Evolutionary conservation across 2,113 vertebrate genomes (phyloP).

Genomic region (Thinocorus orbignyianus): DNA sequence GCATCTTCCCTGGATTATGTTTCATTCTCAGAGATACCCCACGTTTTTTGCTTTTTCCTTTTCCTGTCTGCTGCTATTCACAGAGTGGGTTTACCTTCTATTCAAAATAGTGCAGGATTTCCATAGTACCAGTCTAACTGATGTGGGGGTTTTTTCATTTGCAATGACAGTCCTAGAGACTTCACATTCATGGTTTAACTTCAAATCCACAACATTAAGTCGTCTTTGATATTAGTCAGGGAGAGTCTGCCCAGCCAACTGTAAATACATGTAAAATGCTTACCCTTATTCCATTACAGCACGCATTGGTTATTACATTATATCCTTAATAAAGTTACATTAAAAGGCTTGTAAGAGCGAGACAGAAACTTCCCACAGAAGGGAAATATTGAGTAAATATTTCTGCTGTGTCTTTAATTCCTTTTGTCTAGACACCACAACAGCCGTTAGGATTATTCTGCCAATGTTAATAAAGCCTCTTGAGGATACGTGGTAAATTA

Average conservation of each 20-base stretch:
- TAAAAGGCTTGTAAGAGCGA: conserved; percentile 9
- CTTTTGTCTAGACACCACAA: conserved; percentile 64
- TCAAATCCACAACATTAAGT: neutral
- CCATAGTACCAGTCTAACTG: neutral
- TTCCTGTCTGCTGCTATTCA: neutral
- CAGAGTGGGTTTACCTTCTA: neutral
- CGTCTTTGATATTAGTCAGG: neutral
- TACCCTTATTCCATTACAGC: conserved; percentile 28
- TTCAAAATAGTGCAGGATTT: neutral
- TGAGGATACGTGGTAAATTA: neutral
- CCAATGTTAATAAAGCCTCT: neutral
- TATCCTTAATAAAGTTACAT: conserved; percentile 13
- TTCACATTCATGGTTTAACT: neutral
- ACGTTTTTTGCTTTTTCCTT: neutral
- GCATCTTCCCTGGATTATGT: neutral
- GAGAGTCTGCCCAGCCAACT: neutral
- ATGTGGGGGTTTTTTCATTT: neutral
- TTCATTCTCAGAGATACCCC: neutral
- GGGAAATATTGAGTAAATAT: conserved; percentile 43
- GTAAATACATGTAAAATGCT: conserved; percentile 18
- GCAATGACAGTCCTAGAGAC: neutral
- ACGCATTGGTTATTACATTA: neutral
- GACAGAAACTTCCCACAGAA: conserved; percentile 31
- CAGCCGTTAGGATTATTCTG: neutral
- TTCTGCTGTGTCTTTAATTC: conserved; percentile 37